phyloP scores from a whole-genome alignment of 1,140 invertebrate genomes.

The Drepana arcuata region DNA sequence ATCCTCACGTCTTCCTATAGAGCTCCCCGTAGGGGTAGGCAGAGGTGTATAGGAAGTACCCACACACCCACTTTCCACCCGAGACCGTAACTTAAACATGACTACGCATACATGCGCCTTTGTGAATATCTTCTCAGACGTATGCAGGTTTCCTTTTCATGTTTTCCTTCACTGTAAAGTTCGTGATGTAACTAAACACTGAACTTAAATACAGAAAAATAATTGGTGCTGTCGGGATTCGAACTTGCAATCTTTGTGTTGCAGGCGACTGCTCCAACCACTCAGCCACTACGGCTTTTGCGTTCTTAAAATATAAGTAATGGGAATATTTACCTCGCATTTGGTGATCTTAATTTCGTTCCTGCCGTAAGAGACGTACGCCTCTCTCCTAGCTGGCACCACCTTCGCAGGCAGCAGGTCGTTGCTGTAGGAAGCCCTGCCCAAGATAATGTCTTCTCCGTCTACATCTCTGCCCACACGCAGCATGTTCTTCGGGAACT shows the following conservation, averaged over 20 bases:
- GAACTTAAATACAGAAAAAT: neutral
- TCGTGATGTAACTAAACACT: too few relatives aligned
- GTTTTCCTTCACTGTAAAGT: too few relatives aligned
- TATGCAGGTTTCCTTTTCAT: too few relatives aligned
- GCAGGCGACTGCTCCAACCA: neutral
- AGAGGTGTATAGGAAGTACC: too few relatives aligned
- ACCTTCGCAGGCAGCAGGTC: conserved; percentile 85
- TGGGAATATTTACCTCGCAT: conserved; percentile 81
- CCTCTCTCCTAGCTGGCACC: conserved; percentile 76
- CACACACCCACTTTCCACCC: too few relatives aligned
- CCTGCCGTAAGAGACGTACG: conserved; percentile 77
- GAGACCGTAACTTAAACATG: too few relatives aligned
- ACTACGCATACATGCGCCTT: too few relatives aligned
- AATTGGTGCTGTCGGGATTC: neutral
- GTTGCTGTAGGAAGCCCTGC: conserved; percentile 79
- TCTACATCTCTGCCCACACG: conserved; percentile 80
- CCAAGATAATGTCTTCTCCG: conserved; percentile 80
- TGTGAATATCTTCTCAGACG: too few relatives aligned
- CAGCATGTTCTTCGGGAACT: conserved; percentile 72
- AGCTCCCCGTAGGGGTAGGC: neutral
- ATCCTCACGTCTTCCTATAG: neutral
- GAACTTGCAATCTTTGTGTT: neutral
- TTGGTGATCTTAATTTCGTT: conserved; percentile 75
- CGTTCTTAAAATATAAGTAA: too few relatives aligned
- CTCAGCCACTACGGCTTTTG: neutral